phyloP scores from a whole-genome alignment of 2,797 vertebrate species.

The Protosalanx chinensis region DNA sequence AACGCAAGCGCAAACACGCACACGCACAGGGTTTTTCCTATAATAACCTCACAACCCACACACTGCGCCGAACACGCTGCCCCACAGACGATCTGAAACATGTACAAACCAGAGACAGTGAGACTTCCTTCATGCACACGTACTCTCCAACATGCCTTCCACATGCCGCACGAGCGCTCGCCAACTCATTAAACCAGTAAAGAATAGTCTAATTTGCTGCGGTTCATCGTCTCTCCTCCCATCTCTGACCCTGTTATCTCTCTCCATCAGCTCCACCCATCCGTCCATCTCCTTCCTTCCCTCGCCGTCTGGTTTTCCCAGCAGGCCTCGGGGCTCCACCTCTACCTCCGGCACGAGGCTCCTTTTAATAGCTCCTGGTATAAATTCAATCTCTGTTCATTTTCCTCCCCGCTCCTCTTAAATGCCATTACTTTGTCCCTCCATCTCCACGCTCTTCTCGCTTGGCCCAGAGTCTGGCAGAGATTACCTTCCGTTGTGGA shows the following conservation, averaged over 20 bases:
- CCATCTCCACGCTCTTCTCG: neutral
- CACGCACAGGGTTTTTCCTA: constrained; percentile 40
- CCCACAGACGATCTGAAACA: neutral
- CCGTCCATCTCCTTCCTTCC: neutral
- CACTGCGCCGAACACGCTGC: neutral
- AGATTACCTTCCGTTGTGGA: neutral
- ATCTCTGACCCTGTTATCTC: neutral
- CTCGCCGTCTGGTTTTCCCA: neutral
- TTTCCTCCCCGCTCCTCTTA: neutral
- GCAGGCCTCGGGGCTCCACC: neutral
- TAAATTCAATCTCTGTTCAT: constrained; percentile 20
- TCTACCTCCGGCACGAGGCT: neutral
- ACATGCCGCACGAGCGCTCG: no score
- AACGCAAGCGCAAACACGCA: constrained; percentile 4
- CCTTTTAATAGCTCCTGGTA: constrained; percentile 16
- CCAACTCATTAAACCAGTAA: neutral
- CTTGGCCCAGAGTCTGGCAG: neutral
- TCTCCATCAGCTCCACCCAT: constrained; percentile 12
- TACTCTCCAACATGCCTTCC: no score
- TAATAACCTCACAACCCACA: constrained; percentile 22
- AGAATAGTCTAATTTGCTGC: neutral
- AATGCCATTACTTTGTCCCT: neutral
- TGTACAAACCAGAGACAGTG: neutral
- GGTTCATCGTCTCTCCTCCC: neutral
- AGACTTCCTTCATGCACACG: neutral